These are phyloP conservation scores for Teleogryllus oceanicus DNA, from an alignment of 2,888 invertebrate genomes.

Conservation along the genomic window DNA sequence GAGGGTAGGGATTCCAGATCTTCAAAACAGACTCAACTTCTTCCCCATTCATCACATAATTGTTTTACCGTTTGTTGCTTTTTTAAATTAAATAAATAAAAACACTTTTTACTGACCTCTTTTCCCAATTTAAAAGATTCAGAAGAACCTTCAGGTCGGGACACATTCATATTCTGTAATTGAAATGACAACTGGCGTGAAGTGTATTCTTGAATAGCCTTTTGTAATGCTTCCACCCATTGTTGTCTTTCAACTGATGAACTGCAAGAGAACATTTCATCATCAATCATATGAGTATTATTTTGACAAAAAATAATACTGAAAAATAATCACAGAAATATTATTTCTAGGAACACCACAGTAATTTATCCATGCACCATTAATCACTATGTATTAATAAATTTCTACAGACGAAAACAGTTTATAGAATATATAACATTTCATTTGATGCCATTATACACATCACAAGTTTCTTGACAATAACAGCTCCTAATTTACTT, in stretches of 20 bases:
- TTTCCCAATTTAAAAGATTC: conserved; percentile 43
- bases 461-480: conserved; percentile 20
- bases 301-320: too few species aligned
- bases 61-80: too few species aligned
- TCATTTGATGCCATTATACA: background rate
- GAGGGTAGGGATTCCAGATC: too few species aligned
- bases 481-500: background rate
- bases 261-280: conserved; percentile 40
- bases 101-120: conserved; percentile 41
- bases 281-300: background rate
- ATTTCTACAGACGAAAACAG: too few species aligned
- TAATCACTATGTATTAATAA: too few species aligned
- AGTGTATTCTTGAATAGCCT: conserved; percentile 50
- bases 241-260: conserved; percentile 51
- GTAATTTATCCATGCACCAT: too few species aligned
- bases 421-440: too few species aligned
- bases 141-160: conserved; percentile 28
- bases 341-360: too few species aligned
- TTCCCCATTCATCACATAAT: too few species aligned
- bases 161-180: conserved; percentile 28
- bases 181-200: conserved; percentile 48
- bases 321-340: too few species aligned
- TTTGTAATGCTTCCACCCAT: conserved; percentile 51
- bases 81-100: too few species aligned
- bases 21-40: too few species aligned